Base-by-base conservation (phyloP, 37 sponge, comb jelly and placozoan species). In the Hexactinellida sp. region DNA sequence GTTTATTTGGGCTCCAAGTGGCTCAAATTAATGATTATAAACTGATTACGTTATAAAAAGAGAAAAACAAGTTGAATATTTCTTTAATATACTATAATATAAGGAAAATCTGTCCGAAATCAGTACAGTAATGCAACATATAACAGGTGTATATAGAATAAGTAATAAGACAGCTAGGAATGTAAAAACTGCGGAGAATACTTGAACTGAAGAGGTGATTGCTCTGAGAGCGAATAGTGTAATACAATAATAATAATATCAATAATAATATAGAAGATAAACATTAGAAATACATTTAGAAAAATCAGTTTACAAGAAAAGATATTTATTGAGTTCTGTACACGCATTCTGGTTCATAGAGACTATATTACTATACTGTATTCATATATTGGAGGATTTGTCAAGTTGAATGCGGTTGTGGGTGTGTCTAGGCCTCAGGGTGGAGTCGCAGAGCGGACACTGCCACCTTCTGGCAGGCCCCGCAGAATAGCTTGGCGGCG, bases 291-390 rank as follows among this genome's bases (percentile, higher is more conserved):
- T 63, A 63, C 76, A 63, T 63, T 63, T 63, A 63, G 76, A 63
- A 63, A 63, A 63, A 63, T 63, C 76, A 63, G 76, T 63, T 25
- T 63, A 63, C 76, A 63, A 63, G 76, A 63, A 63, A 63, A 23
- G 13, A 21, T 21, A 28, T n/a, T 63, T 32, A 21, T n/a, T 63
- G 32, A 63, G 76, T 63, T 63, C 76, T 63, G 76, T 63, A 63
- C 76, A 63, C 76, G 76, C 76, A 25, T 47, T 63, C 30, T 63
- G 76, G 19, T 63, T 63, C 30, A 63, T 63, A 63, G 30, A 63
- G 76, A 21, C 76, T 63, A 10, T 63, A 28, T 63, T 47, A n/a
- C n/a, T n/a, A n/a, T 47, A 47, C 52, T 63, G 13, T 63, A 63
- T 63, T 63, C 76, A 63, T 63, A 63, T 21, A 63, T 63, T 63